Conservation (phyloP, 2,113 vertebrate species). For the Burhinus bistriatus region DNA sequence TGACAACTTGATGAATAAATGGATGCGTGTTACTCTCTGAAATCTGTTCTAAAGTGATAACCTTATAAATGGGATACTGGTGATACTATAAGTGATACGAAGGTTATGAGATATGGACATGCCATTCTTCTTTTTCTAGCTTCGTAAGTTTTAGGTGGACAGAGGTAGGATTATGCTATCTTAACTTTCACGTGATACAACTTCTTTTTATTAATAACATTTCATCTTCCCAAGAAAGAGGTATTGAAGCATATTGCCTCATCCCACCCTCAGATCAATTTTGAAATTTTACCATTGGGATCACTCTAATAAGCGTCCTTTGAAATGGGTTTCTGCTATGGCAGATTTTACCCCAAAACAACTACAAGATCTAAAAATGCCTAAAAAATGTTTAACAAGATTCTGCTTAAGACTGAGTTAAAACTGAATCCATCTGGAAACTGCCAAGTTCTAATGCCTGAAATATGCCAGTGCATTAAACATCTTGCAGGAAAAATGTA, state of each 20-base stretch:
- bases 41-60: background rate
- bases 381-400: constrained; percentile 19
- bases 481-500: background rate
- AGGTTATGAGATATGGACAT: background rate
- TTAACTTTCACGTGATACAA: background rate
- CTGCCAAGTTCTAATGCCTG: background rate
- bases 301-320: background rate
- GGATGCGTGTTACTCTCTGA: background rate
- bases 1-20: background rate
- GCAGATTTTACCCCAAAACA: background rate
- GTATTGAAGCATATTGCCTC: background rate
- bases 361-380: background rate
- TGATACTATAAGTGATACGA: fast-evolving
- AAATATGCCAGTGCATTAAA: constrained; percentile 1
- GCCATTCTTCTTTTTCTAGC: background rate
- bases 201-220: background rate
- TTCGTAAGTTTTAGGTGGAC: background rate
- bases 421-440: constrained; percentile 21
- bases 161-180: background rate
- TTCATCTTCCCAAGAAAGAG: background rate
- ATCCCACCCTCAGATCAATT: background rate
- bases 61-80: background rate
- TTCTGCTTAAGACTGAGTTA: background rate
- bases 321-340: background rate
- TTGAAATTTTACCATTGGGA: background rate